Conservation (phyloP, 2,888 invertebrate genomes). For the Drosophila mimica region DNA sequence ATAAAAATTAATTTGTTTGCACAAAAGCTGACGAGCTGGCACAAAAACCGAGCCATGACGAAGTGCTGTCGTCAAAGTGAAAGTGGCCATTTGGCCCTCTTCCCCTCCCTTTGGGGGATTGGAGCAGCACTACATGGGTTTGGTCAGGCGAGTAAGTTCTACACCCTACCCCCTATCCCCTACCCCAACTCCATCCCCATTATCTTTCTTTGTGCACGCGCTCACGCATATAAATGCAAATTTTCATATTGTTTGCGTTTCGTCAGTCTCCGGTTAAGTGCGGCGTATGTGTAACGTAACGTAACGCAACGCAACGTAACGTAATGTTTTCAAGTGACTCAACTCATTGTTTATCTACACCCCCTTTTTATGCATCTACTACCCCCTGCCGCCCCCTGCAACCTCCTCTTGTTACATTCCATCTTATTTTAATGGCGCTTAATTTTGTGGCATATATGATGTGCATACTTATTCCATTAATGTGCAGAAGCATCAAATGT, state of each 20-base stretch:
- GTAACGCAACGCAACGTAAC: neutral
- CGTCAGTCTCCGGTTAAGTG: slow-evolving; percentile 48
- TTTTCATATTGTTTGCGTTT: slow-evolving; percentile 63
- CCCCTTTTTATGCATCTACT: slow-evolving; percentile 11
- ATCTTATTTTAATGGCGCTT: slow-evolving; percentile 64
- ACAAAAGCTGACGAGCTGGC: slow-evolving; percentile 54
- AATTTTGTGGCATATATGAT: slow-evolving; percentile 53
- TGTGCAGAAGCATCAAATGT: slow-evolving; percentile 63
- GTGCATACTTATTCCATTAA: slow-evolving; percentile 65
- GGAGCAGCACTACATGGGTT: neutral
- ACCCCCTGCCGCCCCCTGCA: neutral
- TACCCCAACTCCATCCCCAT: too few species aligned
- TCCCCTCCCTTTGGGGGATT: neutral
- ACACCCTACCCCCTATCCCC: neutral
- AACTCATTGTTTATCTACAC: slow-evolving; percentile 57
- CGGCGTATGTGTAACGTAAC: slow-evolving; percentile 63
- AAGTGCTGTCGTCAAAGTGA: slow-evolving; percentile 47
- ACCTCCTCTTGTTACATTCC: slow-evolving; percentile 3
- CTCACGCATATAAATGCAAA: slow-evolving; percentile 69
- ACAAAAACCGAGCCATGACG: slow-evolving; percentile 36
- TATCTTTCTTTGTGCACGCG: slow-evolving; percentile 43
- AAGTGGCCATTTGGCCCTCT: neutral
- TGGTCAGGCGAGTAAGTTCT: neutral
- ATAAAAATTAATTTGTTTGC: slow-evolving; percentile 73
- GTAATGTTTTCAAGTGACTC: slow-evolving; percentile 21